Base-by-base conservation (phyloP, 2,888 invertebrate genomes). In the Schizotus pectinicornis region DNA sequence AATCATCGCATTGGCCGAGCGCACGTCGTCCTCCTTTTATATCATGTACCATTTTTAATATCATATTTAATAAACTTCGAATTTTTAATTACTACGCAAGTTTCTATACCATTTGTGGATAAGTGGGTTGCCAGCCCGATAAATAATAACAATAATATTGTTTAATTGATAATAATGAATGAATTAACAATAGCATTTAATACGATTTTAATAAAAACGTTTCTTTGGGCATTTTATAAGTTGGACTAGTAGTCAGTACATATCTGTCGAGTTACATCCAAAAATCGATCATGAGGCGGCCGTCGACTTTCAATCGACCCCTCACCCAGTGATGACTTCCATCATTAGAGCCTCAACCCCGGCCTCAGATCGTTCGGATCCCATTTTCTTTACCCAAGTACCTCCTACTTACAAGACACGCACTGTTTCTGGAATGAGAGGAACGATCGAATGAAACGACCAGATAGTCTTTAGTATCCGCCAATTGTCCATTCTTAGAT, bases 41-140 rank as follows among this genome's bases (percentile, higher is more conserved):
- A 79, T 78, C 78, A 78, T 76, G 74, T 79, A 78, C 71, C 75
- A 75, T 79, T 78, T 79, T 77, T 78, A 79, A 77, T 79, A 75
- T 78, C 76, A 75, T 77, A 75, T 78, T 76, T 74, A 76, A 71
- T 75, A 75, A 76, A 78, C 76, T 78, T 77, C 74, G 77, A 77
- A 76, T 76, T 77, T 77, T 78, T 75, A 75, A 77, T 75, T 75
- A 75, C 72, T 74, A 74, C 70, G 73, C 72, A 76, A 77, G 68
- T 74, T 74, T 74, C 70, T 75, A 73, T 71, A 75, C 71, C 71
- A 62, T 61, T 67, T 72, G 68, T 70, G 73, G 70, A 66, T 71
- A 73, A 72, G 68, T 61, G 66, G 69, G 70, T 69, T 59, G 61
- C 52, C 50, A 61, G 73, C 71, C 74, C 71, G 70, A 74, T 65